Conservation (phyloP, 2,888 invertebrate genomes). For the Troides helena region DNA sequence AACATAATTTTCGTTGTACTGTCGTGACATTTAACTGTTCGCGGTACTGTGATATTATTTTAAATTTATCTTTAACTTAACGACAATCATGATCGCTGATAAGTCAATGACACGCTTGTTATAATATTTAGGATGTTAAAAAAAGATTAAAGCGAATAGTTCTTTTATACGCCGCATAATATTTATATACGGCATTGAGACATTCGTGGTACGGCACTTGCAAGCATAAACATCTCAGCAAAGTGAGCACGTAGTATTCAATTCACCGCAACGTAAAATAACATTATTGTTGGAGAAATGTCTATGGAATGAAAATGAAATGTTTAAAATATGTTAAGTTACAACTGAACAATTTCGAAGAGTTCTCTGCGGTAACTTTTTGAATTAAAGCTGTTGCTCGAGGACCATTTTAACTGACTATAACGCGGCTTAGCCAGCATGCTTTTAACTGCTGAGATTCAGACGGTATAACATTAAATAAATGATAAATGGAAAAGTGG, state of each 20-base stretch:
- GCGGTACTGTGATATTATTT: too few species aligned
- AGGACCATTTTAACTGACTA: not conserved
- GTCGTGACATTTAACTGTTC: too few species aligned
- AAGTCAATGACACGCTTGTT: too few species aligned
- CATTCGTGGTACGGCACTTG: slow-evolving; percentile 2
- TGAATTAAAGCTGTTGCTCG: not conserved
- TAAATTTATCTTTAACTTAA: too few species aligned
- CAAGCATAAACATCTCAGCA: slow-evolving; percentile 10
- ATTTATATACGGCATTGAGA: not conserved
- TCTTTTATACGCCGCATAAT: not conserved
- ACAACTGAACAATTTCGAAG: not conserved
- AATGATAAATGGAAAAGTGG: not conserved
- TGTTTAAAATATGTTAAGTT: slow-evolving; percentile 3
- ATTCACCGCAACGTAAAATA: slow-evolving; percentile 12
- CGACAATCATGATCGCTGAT: too few species aligned
- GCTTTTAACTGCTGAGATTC: not conserved
- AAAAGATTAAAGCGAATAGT: not conserved
- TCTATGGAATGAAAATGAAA: slow-evolving; percentile 7
- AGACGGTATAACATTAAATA: not conserved
- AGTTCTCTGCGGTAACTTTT: not conserved
- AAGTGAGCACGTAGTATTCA: slow-evolving; percentile 13
- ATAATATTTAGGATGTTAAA: not conserved
- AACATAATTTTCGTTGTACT: too few species aligned
- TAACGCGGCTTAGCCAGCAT: not conserved
- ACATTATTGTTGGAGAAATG: slow-evolving; percentile 10